Base-by-base conservation (phyloP, 2,888 invertebrate species). In the Brachynemurus nebulosus region DNA sequence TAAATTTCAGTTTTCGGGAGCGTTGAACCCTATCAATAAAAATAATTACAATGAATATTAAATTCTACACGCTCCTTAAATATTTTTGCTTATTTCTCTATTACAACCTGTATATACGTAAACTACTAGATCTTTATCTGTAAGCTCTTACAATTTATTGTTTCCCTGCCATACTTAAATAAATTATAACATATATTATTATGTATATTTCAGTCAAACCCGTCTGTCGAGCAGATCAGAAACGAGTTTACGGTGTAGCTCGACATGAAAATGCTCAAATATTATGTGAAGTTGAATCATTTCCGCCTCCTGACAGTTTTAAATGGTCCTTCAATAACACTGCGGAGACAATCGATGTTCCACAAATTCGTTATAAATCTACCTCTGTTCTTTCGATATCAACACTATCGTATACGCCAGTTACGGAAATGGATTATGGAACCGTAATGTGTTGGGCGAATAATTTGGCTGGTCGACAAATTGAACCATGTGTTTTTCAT, bases 291-390 rank as follows among this genome's bases (percentile, higher is more conserved):
- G 89, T 90, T 37, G 86, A 89, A 57, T 80, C 88, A 17, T 86
- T 81, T 62, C 89, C 90, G 12, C 74, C 78, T 1, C 86, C 86
- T 2, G 80, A 81, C 57, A 80, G 74, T 57, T 90, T 88, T 64
- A 81, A 81, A 55, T 90, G 90, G 90, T 78, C 80, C 20, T 84
- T 91, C 62, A 92, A 92, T 68, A 90, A 88, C 66, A 85, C 88
- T 30, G 79, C 84, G 51, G 86, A 86, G 59, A 78, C 78, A 53
- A 71, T 78, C 49, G 86, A 88, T 57, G 77, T 89, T 58, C 75
- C 80, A 33, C 73, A 74, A 53, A 33, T 42, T 53, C 78, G 81
- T 52, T 84, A 76, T 62, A 67, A 68, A 16, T 60, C 70, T 12
- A 70, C 68, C 41, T 57, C 68, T 3, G 61, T 64, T 18, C 71